phyloP scores from a whole-genome alignment of 1,140 invertebrate species.

The Gryllus bimaculatus region DNA sequence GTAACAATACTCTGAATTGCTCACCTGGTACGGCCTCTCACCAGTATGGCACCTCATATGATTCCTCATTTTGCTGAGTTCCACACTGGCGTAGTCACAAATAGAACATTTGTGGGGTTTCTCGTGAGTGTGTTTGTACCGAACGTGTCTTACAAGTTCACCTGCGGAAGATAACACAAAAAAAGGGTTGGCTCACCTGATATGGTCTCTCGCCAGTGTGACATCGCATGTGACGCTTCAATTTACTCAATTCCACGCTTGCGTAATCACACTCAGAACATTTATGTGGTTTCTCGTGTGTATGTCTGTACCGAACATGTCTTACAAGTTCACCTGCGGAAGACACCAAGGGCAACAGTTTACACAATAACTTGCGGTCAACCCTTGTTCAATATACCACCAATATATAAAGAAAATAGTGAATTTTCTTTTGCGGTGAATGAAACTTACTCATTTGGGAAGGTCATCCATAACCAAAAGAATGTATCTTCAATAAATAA shows the following conservation, averaged over 20 bases:
- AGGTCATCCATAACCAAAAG: no score
- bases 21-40: conserved; percentile 43
- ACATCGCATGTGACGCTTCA: conserved; percentile 86
- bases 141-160: conserved; percentile 47
- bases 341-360: conserved; percentile 21
- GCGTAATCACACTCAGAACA: conserved; percentile 92
- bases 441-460: no score
- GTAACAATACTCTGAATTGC: neutral
- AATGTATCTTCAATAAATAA: no score
- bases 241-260: conserved; percentile 85
- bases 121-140: conserved; percentile 53
- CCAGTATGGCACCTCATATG: conserved; percentile 55
- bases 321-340: conserved; percentile 76
- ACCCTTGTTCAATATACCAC: conserved; percentile 10
- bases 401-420: neutral
- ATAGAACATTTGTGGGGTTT: conserved; percentile 56
- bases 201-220: conserved; percentile 81
- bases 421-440: neutral
- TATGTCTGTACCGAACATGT: conserved; percentile 86
- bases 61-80: conserved; percentile 53
- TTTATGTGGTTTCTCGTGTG: conserved; percentile 91
- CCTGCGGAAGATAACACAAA: conserved; percentile 28
- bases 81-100: conserved; percentile 57
- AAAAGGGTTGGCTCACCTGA: conserved; percentile 42
- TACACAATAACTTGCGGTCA: conserved; percentile 12